Conservation (phyloP, 2,113 vertebrate species). For the Budorcas taxicolor region DNA sequence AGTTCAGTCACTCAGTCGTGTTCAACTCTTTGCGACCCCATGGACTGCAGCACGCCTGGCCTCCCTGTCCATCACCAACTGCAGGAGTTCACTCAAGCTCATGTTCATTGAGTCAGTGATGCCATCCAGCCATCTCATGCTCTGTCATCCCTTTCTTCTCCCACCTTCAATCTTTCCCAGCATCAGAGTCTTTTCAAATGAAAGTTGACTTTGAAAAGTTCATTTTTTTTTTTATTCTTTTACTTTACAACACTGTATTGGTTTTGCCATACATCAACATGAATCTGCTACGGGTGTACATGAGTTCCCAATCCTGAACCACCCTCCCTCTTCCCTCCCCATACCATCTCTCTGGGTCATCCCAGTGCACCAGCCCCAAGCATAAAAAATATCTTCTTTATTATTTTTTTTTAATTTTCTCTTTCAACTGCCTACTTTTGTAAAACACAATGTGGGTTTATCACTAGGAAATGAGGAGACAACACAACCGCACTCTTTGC, state of each 20-base stretch:
- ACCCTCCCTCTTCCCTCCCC: no score
- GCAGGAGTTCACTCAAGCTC: not conserved
- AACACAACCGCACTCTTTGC: not conserved
- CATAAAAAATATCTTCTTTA: not conserved
- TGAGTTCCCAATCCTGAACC: no score
- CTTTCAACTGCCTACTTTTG: not conserved
- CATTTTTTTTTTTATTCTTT: not conserved
- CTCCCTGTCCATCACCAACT: not conserved
- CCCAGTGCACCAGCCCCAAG: no score
- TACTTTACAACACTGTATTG: no score
- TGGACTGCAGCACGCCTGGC: rapidly evolving
- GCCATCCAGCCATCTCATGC: not conserved
- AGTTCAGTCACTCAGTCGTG: not conserved
- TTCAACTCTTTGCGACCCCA: rapidly evolving
- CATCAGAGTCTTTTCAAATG: not conserved
- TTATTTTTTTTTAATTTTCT: not conserved
- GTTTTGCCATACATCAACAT: no score
- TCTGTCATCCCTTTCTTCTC: rapidly evolving
- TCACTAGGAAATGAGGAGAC: not conserved
- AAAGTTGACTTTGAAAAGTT: not conserved
- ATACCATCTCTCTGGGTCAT: no score
- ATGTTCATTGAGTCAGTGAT: not conserved
- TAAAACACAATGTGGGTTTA: not conserved
- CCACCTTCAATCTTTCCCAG: not conserved
- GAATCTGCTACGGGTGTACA: no score